phyloP scores from a whole-genome alignment of 2,888 invertebrate species.

The Digitonthophagus gazella region DNA sequence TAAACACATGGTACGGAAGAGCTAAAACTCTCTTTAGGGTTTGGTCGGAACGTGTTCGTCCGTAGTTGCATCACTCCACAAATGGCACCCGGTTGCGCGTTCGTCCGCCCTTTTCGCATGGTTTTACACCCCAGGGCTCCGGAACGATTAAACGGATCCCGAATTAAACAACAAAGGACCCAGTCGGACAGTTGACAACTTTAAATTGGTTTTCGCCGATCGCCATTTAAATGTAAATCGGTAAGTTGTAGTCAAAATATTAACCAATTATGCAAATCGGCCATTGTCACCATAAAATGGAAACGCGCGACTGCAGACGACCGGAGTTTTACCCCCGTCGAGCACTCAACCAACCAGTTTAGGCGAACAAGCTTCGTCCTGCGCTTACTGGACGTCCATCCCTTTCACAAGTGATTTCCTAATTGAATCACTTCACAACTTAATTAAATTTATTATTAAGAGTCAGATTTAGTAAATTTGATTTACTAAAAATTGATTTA shows the following conservation, averaged over 20 bases:
- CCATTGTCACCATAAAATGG: slow-evolving; percentile 21
- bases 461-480: background rate
- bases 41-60: background rate
- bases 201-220: slow-evolving; percentile 53
- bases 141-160: slow-evolving; percentile 47
- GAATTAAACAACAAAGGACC: slow-evolving; percentile 52
- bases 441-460: slow-evolving; percentile 1
- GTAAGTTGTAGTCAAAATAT: slow-evolving; percentile 52
- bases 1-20: no score
- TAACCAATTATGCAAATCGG: slow-evolving; percentile 48
- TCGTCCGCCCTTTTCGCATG: background rate
- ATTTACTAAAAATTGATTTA: background rate
- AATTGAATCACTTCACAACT: slow-evolving; percentile 9
- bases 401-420: slow-evolving; percentile 12
- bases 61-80: background rate
- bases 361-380: background rate
- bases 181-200: slow-evolving; percentile 53
- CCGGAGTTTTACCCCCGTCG: slow-evolving; percentile 22
- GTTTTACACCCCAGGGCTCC: slow-evolving; percentile 26
- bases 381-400: background rate
- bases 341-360: no score
- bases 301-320: slow-evolving; percentile 9
- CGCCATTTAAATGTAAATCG: slow-evolving; percentile 54
- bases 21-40: background rate
- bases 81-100: background rate